Evolutionary conservation across 2,113 vertebrate species (phyloP), one percentile per base, ranked within the genome.

Genomic region (Neolamprologus fasciatus): DNA sequence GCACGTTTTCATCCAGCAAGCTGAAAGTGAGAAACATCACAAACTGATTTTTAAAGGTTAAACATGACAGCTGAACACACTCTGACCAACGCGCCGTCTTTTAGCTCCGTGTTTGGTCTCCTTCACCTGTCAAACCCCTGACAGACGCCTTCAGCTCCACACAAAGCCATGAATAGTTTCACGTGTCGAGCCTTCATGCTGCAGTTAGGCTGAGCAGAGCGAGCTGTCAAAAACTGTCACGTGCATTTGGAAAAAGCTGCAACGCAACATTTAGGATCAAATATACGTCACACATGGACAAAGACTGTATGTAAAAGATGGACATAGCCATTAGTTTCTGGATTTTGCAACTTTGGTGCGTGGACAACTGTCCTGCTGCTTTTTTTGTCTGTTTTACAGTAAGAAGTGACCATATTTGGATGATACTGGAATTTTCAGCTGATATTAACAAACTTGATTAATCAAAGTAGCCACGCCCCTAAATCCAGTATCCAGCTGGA

Each of bases 1-100:
- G 28, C 1, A 3, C 5, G 6, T 84, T 88, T 89, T 89, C 89
- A 92, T 90, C 89, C 88, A 26, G 7, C 7, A 14, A 90, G 73
- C 42, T 76, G 23, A 28, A 76, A 19, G 26, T 76, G 42, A 28
- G 71, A 42, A 42, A 47, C 21, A 28, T 45, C 21, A 7, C 40
- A 19, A 47, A 10, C 9, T 0, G 42, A 3, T 17, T 71, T 17
- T 45, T 73, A 16, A 73, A 28, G 68, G 40, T 63, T 35, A n/a
- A 35, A 35, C 0, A n/a, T 35, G 21, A 7, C 13, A 76, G 40
- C 23, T 28, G 0, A 76, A 28, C 8, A 1, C 37, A 47, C 40
- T 63, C 58, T 35, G 58, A 47, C 8, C 9, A 1, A 7, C 23
- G 0, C 14, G 4, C 13, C 2, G 5, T 47, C 68, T 76, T 76